Conservation (phyloP, 2,113 vertebrate genomes). For the Leptodactylus fuscus region DNA sequence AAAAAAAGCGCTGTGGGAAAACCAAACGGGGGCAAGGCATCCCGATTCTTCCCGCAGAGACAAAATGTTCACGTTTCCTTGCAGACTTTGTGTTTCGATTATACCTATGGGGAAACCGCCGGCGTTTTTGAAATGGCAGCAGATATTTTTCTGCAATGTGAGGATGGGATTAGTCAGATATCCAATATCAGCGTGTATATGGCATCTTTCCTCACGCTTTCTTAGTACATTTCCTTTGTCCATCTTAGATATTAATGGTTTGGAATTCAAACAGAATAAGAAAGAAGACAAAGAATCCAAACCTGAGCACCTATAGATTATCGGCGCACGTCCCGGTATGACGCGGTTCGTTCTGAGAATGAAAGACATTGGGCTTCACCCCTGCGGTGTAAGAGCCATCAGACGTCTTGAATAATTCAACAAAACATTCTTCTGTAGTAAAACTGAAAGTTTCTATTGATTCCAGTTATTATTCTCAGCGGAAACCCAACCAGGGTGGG, state of each 20-base stretch:
- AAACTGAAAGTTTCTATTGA: conserved; percentile 13
- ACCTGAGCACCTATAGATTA: neutral
- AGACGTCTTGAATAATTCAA: conserved; percentile 1
- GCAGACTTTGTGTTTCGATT: too few relatives aligned
- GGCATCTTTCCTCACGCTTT: too few relatives aligned
- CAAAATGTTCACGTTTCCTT: too few relatives aligned
- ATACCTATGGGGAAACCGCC: too few relatives aligned
- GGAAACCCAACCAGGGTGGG: neutral
- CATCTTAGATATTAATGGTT: neutral
- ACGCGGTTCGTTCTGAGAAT: neutral
- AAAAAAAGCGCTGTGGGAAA: too few relatives aligned
- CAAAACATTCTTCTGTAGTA: neutral
- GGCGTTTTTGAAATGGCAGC: too few relatives aligned
- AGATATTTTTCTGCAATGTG: too few relatives aligned
- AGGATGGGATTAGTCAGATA: too few relatives aligned
- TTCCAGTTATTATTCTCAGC: conserved; percentile 1
- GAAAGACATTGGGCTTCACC: neutral
- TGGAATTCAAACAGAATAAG: neutral
- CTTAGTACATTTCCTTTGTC: too few relatives aligned
- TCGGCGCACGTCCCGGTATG: neutral
- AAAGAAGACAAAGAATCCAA: neutral
- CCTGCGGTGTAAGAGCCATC: neutral
- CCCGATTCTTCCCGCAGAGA: too few relatives aligned
- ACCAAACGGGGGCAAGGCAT: too few relatives aligned
- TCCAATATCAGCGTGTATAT: too few relatives aligned